Evolutionary conservation across 1,140 invertebrate species (phyloP), one percentile per base, ranked within the genome.

Genomic region (Megalopta genalis): DNA sequence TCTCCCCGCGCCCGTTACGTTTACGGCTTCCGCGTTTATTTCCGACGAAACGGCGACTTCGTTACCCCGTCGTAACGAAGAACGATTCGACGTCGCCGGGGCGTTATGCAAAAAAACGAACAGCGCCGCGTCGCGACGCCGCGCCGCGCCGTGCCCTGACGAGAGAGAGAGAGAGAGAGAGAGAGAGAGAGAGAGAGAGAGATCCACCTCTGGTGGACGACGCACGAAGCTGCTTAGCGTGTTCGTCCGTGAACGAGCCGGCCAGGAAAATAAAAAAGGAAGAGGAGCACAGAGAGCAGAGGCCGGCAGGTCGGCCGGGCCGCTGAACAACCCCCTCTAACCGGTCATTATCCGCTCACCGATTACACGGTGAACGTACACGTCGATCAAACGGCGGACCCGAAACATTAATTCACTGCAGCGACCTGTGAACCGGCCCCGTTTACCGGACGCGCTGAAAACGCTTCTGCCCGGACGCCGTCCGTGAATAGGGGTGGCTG

Each of bases 21-120:
- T 83, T 77, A 85, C 63, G 68, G 76, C 82, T 77, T 84, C 73
- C 82, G 69, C 18, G 57, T 84, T 81, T 72, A 77, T 85, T 81
- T 84, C 73, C 59, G 49, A n/a, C 54, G 49, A 21, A 52, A 52
- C 54, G 54, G 18, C 54, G 54, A 57, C 54, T 57, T 57, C 54
- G 54, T 57, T 57, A 57, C 54, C 54, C 21, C 21, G 54, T 21
- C 52, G 60, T 81, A 71, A 81, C 68, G 63, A 81, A 57, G 74
- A 39, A 70, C 64, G 60, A 18, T 54, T 69, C 39, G 77, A 76
- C 23, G 23, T n/a, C 32, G 49, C 16, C 49, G 49, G 54, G 37
- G 37, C 39, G 59, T 14, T 32, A 21, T 6, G 18, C 18, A 71
- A 54, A 18, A 39, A 57, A 57, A n/a, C 16, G 14, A n/a, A 23